These are phyloP conservation scores for Odontocolon sp. DNA, from an alignment of 2,888 invertebrate species.

Conservation along the genomic window DNA sequence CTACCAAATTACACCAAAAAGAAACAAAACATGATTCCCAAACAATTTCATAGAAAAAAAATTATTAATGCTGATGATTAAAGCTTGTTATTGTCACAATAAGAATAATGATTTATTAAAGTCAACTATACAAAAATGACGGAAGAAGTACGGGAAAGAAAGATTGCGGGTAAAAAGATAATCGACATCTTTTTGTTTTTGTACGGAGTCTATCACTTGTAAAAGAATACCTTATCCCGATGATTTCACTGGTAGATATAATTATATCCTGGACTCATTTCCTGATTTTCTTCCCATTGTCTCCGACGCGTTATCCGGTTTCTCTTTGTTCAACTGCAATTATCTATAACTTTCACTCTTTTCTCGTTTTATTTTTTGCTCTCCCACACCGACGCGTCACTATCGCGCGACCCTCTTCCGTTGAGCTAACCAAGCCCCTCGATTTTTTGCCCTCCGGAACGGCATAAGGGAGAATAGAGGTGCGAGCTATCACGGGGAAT, in stretches of 20 bases:
- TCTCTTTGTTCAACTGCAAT: conserved; percentile 50
- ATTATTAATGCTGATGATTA: too few relatives aligned
- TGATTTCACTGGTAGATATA: conserved; percentile 10
- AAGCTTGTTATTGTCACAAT: too few relatives aligned
- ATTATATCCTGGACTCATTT: background rate
- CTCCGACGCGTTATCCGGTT: conserved; percentile 42
- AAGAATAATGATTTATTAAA: too few relatives aligned
- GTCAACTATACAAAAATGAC: too few relatives aligned
- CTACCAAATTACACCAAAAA: background rate
- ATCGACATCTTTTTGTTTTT: conserved; percentile 1
- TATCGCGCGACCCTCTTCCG: conserved; percentile 33
- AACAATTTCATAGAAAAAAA: conserved; percentile 23
- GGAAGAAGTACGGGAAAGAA: background rate
- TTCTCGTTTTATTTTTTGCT: conserved; percentile 11
- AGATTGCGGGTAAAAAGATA: background rate
- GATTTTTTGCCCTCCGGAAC: conserved; percentile 33
- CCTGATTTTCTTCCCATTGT: conserved; percentile 29
- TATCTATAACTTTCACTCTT: conserved; percentile 48
- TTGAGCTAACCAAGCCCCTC: conserved; percentile 19
- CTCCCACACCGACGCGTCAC: conserved; percentile 7
- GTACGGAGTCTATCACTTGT: background rate
- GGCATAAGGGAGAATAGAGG: conserved; percentile 26
- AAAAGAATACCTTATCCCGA: background rate
- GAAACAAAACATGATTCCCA: conserved; percentile 8
- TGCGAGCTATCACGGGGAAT: conserved; percentile 41